These are phyloP conservation scores for Drosophila funebris DNA, from an alignment of 1,140 invertebrate species.

Conservation along the genomic window DNA sequence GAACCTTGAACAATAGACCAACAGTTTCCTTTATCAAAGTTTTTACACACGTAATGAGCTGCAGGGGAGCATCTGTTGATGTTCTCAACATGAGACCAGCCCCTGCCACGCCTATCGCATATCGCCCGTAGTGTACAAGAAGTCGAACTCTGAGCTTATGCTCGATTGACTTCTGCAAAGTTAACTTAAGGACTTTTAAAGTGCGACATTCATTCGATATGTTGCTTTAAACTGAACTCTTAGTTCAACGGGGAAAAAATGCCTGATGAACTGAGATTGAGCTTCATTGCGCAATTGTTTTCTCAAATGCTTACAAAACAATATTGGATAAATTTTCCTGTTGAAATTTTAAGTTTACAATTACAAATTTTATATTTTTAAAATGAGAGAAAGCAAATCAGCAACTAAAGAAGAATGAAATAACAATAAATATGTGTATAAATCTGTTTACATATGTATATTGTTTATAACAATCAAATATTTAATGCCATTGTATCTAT, in stretches of 20 bases:
- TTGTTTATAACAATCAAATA: no score
- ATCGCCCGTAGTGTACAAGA: background rate
- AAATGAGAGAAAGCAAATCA: no score
- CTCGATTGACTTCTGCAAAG: slow-evolving; percentile 51
- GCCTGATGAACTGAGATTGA: background rate
- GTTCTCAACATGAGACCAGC: background rate
- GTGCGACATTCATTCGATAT: slow-evolving; percentile 24
- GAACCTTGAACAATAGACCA: no score
- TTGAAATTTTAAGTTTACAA: no score
- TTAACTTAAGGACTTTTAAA: slow-evolving; percentile 41
- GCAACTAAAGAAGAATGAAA: no score
- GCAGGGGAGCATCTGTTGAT: slow-evolving; percentile 26
- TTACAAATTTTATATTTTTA: no score
- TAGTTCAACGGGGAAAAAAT: background rate
- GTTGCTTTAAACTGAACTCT: background rate
- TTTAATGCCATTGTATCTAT: no score
- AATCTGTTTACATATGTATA: no score
- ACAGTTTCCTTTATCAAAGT: slow-evolving; percentile 25
- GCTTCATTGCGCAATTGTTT: no score
- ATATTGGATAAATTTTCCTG: no score
- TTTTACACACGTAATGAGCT: slow-evolving; percentile 53
- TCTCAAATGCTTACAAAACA: no score
- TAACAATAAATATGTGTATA: no score
- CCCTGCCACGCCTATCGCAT: background rate
- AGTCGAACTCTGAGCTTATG: slow-evolving; percentile 33